These are phyloP conservation scores for Bruchidius siliquastri DNA, from an alignment of 2,888 invertebrate genomes.

Conservation along the genomic window DNA sequence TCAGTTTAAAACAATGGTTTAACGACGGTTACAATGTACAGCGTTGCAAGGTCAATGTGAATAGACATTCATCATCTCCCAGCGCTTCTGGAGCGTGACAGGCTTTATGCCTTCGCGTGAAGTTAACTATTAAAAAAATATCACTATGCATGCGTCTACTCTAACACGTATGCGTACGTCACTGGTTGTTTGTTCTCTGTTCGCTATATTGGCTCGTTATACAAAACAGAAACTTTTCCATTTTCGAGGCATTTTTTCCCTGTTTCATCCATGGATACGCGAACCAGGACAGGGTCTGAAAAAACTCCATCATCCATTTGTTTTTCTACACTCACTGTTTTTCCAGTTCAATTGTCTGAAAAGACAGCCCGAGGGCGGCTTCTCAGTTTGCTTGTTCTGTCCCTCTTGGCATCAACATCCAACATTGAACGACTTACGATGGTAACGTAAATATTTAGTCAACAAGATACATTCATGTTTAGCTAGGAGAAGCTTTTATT, in stretches of 20 bases:
- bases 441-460: neutral
- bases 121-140: no score
- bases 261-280: neutral
- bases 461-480: neutral
- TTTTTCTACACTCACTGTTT: neutral
- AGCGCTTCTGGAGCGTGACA: no score
- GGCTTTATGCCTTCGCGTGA: no score
- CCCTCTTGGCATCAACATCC: neutral
- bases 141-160: no score
- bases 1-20: no score
- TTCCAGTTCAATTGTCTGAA: neutral
- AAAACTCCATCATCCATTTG: neutral
- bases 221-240: neutral
- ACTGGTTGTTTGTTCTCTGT: neutral
- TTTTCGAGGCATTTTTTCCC: neutral
- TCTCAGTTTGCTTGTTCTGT: neutral
- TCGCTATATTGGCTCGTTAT: neutral
- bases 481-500: neutral
- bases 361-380: neutral
- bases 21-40: no score
- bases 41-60: no score
- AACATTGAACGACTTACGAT: neutral
- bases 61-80: no score
- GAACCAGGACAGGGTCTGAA: neutral
- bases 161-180: neutral